phyloP scores from a whole-genome alignment of 2,888 invertebrate species.

The Lasioglossum figueresi region DNA sequence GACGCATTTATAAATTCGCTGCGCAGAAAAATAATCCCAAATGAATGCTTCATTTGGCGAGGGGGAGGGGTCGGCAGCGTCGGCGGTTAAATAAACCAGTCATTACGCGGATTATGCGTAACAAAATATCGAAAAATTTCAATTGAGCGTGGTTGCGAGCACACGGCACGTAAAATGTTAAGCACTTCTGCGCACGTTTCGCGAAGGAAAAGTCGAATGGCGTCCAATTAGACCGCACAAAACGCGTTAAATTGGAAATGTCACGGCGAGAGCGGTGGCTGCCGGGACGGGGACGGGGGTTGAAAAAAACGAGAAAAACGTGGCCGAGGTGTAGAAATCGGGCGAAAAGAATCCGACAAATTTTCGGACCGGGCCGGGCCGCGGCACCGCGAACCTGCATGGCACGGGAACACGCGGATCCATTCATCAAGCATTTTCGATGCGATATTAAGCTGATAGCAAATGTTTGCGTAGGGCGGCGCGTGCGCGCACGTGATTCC shows the following conservation, averaged over 20 bases:
- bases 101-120: conserved; percentile 3
- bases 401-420: not conserved
- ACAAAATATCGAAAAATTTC: conserved; percentile 17
- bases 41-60: not conserved
- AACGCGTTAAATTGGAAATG: conserved; percentile 15
- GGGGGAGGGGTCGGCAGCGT: not conserved
- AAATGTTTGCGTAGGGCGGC: conserved; percentile 59
- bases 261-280: not conserved
- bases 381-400: not conserved
- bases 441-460: conserved; percentile 64
- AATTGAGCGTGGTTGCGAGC: not conserved
- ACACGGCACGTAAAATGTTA: conserved; percentile 8
- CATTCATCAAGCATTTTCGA: conserved; percentile 61
- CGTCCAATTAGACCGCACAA: conserved; percentile 22
- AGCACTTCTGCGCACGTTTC: conserved; percentile 22
- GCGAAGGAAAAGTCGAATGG: conserved; percentile 17
- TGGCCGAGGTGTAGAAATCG: not conserved
- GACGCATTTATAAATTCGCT: not conserved
- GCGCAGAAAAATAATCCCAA: not conserved
- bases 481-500: conserved; percentile 56
- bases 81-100: not conserved
- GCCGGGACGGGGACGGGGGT: not conserved
- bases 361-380: not conserved
- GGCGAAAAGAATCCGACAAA: not conserved
- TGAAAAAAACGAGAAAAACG: not conserved